phyloP scores from a whole-genome alignment of 2,113 vertebrate species.

The Rhinoptilus africanus region DNA sequence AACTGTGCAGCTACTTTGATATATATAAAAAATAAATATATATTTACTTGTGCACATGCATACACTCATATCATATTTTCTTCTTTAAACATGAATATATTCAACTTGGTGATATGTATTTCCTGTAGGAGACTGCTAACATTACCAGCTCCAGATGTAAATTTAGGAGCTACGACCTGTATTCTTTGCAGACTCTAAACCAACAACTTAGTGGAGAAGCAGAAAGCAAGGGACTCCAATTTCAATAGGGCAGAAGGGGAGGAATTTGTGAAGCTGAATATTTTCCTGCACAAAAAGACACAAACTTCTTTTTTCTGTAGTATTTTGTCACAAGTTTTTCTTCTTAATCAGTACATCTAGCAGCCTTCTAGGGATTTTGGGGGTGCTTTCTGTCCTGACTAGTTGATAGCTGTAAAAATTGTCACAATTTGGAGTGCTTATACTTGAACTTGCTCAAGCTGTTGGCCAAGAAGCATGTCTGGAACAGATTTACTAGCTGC shows the following conservation, averaged over 20 bases:
- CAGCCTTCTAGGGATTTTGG: background rate
- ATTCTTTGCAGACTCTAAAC: background rate
- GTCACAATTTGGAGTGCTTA: background rate
- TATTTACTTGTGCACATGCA: background rate
- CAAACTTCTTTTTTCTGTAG: accelerated
- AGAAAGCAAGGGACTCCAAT: background rate
- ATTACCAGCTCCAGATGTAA: background rate
- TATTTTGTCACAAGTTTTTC: background rate
- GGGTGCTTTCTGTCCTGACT: background rate
- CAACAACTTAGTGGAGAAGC: background rate
- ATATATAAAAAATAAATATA: too few relatives aligned
- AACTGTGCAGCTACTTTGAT: background rate
- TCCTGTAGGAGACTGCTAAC: background rate
- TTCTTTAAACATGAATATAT: background rate
- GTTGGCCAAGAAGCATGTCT: background rate
- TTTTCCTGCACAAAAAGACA: background rate
- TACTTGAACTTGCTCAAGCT: background rate
- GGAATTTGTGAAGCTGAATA: background rate
- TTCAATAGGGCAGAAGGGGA: background rate
- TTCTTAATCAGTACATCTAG: background rate
- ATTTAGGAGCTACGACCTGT: background rate
- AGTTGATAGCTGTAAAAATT: background rate
- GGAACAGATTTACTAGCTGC: background rate
- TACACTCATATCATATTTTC: background rate
- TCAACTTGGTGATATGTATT: background rate